Base-by-base conservation (phyloP, 2,113 vertebrate species). In the Glaucidium brasilianum region DNA sequence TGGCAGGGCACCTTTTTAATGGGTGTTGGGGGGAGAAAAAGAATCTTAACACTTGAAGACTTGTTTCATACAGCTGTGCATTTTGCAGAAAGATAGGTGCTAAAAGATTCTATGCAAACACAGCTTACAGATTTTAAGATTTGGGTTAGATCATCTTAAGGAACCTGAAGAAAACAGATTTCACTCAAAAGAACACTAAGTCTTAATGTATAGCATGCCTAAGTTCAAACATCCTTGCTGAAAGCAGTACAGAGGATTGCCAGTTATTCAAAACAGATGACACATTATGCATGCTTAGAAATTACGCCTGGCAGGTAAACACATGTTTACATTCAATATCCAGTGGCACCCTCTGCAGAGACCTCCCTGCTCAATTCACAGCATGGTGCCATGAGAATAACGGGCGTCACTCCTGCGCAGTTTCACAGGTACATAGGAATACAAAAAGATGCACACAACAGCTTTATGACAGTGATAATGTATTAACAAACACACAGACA, bases 361-460 rank as follows among this genome's bases (percentile, higher is more conserved):
- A 73, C 10, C 19, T 74, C 25, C 25, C n/a, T 62, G n/a, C 21
- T 16, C 50, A 71, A 1, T 13, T 58, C 88, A n/a, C 41, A 88
- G 73, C 50, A 43, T 1, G 27, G 45, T 25, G 50, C 55, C 32
- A 11, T 8, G 23, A 78, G 35, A 12, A 74, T 32, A 81, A 62
- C 1, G 1, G 30, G 18, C 0, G 0, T 39, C 49, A 35, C 21
- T 37, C 21, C 60, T 20, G 11, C 45, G 23, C 49, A 78, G 35
- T 26, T 52, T 30, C 76, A 68, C 5, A 32, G 8, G 47, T 35
- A 37, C 0, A 0, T 0, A 25, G 29, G 35, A 80, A 66, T 9
- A 73, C 4, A 37, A 90, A 77, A 78, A 2, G 0, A 32, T 21
- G 63, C 35, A n/a, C 26, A 15, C 2, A 20, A 52, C 20, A 66